These are phyloP conservation scores for Gallinago stenura DNA, from an alignment of 2,797 vertebrate genomes.

Conservation along the genomic window DNA sequence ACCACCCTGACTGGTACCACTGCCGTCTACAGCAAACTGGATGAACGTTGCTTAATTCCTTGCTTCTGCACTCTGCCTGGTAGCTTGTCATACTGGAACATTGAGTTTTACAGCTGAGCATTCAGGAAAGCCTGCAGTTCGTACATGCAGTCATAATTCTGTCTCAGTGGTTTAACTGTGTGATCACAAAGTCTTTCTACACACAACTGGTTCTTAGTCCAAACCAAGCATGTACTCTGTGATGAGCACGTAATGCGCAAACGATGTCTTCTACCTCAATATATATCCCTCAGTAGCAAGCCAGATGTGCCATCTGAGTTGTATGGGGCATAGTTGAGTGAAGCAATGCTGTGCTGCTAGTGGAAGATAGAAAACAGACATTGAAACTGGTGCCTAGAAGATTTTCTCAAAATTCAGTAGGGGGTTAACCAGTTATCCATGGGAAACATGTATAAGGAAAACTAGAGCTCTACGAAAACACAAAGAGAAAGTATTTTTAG, in stretches of 20 bases:
- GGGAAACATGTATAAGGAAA: not conserved
- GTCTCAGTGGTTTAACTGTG: not conserved
- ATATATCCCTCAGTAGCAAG: rapidly evolving
- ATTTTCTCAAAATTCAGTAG: not conserved
- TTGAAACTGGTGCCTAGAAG: not conserved
- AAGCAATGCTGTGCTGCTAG: not conserved
- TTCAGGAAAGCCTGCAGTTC: not conserved
- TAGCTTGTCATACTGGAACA: not conserved
- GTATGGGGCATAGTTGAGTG: not conserved
- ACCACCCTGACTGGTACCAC: not conserved
- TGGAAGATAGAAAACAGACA: not conserved
- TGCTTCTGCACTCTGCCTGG: not conserved
- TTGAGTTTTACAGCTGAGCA: not conserved
- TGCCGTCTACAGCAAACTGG: not conserved
- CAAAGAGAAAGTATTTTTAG: not conserved
- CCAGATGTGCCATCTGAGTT: not conserved
- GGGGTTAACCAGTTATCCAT: not conserved
- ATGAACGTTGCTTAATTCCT: not conserved
- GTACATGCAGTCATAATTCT: not conserved
- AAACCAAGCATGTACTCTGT: not conserved
- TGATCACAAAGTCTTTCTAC: not conserved
- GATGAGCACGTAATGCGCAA: not conserved
- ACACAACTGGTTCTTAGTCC: not conserved
- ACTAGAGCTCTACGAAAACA: not conserved
- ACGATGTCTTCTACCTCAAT: not conserved